phyloP scores from a whole-genome alignment of 2,113 vertebrate species.

The Australoheros scitulus region DNA sequence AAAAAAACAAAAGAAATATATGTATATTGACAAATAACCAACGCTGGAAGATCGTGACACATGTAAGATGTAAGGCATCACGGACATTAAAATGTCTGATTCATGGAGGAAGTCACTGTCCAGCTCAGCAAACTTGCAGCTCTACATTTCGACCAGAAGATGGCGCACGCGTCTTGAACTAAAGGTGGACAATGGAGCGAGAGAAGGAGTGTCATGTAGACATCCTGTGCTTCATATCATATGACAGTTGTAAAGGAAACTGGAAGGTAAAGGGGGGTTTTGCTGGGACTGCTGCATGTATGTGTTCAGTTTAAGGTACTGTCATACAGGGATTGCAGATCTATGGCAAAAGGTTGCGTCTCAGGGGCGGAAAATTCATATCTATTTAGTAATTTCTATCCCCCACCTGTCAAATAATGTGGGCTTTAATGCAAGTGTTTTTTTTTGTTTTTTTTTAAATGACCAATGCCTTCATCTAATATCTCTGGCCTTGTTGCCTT shows the following conservation, averaged over 20 bases:
- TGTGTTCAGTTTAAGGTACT: slow-evolving; percentile 72
- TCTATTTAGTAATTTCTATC: slow-evolving; percentile 40
- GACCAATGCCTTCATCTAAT: slow-evolving; percentile 87
- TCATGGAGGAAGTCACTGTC: slow-evolving; percentile 9
- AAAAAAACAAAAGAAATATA: neutral
- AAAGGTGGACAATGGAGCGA: slow-evolving; percentile 40
- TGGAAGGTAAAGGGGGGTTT: slow-evolving; percentile 45
- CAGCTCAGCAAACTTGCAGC: slow-evolving; percentile 40
- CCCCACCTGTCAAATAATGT: slow-evolving; percentile 66
- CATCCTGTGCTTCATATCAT: slow-evolving; percentile 45
- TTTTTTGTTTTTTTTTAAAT: slow-evolving; percentile 45
- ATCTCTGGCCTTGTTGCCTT: slow-evolving; percentile 84
- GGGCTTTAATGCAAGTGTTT: slow-evolving; percentile 51
- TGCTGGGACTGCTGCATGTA: slow-evolving; percentile 61
- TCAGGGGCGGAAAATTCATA: slow-evolving; percentile 58
- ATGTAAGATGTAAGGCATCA: slow-evolving; percentile 51
- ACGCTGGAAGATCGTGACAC: slow-evolving; percentile 57
- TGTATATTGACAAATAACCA: slow-evolving; percentile 25
- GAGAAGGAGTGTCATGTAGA: slow-evolving; percentile 35
- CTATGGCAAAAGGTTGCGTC: slow-evolving; percentile 54
- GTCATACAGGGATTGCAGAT: slow-evolving; percentile 65
- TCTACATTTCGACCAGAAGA: slow-evolving; percentile 61
- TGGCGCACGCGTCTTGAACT: slow-evolving; percentile 50
- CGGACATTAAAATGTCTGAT: slow-evolving; percentile 43
- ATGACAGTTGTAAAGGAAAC: slow-evolving; percentile 32